Conservation (phyloP, 2,113 vertebrate species). For the Siphamia tubifer region DNA sequence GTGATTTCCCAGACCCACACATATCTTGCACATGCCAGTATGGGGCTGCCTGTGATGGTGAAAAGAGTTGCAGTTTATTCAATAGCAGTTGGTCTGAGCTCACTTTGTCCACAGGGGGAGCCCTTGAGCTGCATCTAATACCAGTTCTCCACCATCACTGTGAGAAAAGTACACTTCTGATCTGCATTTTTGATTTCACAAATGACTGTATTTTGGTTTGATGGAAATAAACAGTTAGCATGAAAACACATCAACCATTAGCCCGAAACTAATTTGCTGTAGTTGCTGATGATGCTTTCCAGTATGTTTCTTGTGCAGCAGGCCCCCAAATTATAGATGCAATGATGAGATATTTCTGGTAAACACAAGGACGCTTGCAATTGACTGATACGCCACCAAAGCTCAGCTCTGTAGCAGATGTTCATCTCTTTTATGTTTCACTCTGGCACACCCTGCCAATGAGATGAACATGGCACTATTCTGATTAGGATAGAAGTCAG, state of each 20-base stretch:
- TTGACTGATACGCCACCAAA: background rate
- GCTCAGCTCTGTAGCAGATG: conserved; percentile 31
- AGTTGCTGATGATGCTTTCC: conserved; percentile 31
- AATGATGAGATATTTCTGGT: conserved; percentile 26
- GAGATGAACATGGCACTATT: conserved; percentile 17
- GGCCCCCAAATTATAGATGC: conserved; percentile 34
- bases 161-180: conserved; percentile 12
- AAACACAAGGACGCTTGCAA: conserved; percentile 14
- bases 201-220: conserved; percentile 20
- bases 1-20: conserved; percentile 7
- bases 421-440: conserved; percentile 30
- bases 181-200: conserved; percentile 15
- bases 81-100: conserved; percentile 5
- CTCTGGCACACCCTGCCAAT: conserved; percentile 15
- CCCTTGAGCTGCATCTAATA: conserved; percentile 59
- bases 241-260: conserved; percentile 17
- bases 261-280: conserved; percentile 5
- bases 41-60: background rate
- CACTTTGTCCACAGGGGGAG: conserved; percentile 69
- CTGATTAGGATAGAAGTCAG: conserved; percentile 21
- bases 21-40: conserved; percentile 13
- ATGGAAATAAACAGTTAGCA: conserved; percentile 11
- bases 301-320: conserved; percentile 8
- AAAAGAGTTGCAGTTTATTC: conserved; percentile 1
- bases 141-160: background rate